Evolutionary conservation across 2,113 vertebrate species (phyloP).

Genomic region (Vanacampus margaritifer): DNA sequence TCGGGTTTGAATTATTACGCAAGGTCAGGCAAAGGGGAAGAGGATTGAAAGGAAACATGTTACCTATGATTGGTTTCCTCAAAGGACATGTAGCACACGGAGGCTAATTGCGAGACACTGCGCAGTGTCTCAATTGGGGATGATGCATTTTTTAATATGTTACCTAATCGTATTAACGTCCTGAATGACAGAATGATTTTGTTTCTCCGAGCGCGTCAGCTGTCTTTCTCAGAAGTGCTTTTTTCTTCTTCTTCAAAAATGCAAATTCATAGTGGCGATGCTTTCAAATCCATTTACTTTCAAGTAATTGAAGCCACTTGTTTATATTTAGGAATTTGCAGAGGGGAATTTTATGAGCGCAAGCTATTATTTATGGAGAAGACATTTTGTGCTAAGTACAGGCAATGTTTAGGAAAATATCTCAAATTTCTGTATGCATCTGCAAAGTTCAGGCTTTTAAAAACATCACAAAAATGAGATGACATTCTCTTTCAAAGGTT

Average conservation of each 20-base stretch:
- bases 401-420: not conserved
- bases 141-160: conserved; percentile 13
- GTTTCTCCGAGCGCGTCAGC: not conserved
- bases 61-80: conserved; percentile 5
- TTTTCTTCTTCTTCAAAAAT: not conserved
- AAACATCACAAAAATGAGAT: too few species aligned
- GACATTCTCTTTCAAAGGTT: too few species aligned
- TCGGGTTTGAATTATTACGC: conserved; percentile 1
- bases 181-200: not conserved
- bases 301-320: not conserved
- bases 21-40: conserved; percentile 12
- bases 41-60: conserved; percentile 12
- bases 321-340: not conserved
- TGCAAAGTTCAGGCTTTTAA: too few species aligned
- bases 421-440: too few species aligned
- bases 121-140: conserved; percentile 12
- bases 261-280: not conserved
- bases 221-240: conserved; percentile 12
- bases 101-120: conserved; percentile 21
- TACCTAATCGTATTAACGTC: conserved; percentile 8
- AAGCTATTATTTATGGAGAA: not conserved
- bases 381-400: not conserved
- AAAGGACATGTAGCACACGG: conserved; percentile 10
- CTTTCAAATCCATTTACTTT: conserved; percentile 10
- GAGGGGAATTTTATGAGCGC: not conserved